Conservation (phyloP, 2,797 vertebrate genomes). For the Notolepis coatsorum region DNA sequence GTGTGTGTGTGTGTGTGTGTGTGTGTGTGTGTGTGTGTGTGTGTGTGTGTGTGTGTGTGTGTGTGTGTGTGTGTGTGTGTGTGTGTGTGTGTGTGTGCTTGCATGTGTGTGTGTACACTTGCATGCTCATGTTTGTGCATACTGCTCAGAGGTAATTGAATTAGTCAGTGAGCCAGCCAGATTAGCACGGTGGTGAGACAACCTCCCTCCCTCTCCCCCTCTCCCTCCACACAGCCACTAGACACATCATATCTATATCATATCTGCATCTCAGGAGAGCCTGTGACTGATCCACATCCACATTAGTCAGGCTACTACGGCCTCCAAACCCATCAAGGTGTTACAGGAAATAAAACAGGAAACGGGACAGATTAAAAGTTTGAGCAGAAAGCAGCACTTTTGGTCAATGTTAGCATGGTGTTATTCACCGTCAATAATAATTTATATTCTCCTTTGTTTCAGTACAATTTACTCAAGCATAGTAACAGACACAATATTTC, state of each 20-base stretch:
- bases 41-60: neutral
- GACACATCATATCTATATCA: neutral
- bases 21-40: neutral
- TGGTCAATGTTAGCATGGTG: no score
- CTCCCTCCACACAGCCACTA: constrained; percentile 4
- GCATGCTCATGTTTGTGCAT: constrained; percentile 15
- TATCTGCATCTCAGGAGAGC: constrained; percentile 19
- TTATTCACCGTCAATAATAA: no score
- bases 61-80: neutral
- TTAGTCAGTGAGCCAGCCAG: constrained; percentile 12
- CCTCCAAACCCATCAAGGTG: constrained; percentile 18
- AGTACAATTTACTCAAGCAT: no score
- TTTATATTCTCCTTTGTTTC: no score
- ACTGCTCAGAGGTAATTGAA: constrained; percentile 9
- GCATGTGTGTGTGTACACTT: constrained; percentile 2
- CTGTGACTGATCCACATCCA: constrained; percentile 35
- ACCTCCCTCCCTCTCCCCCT: constrained; percentile 8
- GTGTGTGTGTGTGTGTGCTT: neutral
- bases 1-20: neutral
- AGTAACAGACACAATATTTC: no score
- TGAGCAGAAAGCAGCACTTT: constrained; percentile 27
- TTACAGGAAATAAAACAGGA: constrained; percentile 35
- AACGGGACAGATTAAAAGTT: constrained; percentile 47
- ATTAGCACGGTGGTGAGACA: constrained; percentile 23
- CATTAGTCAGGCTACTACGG: constrained; percentile 29